These are phyloP conservation scores for Brachionus calyciflorus DNA, from an alignment of 1,140 invertebrate genomes.

Conservation along the genomic window DNA sequence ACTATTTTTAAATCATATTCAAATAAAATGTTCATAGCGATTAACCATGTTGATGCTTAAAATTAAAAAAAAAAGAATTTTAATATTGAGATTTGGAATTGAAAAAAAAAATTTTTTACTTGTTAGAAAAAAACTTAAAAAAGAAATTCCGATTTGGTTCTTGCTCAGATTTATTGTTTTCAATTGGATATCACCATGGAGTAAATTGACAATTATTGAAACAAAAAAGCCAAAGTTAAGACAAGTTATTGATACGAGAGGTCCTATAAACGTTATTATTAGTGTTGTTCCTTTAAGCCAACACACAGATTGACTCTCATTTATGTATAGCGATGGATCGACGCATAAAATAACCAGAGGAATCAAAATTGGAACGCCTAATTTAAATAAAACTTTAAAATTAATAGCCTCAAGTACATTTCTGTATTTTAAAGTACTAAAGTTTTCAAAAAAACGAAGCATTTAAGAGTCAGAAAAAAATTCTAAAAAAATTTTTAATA, in stretches of 20 bases:
- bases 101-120: background rate
- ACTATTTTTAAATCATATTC: constrained; percentile 55
- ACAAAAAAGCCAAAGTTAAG: constrained; percentile 26
- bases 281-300: constrained; percentile 1
- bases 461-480: too few species aligned
- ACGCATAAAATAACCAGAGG: constrained; percentile 13
- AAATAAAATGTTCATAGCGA: constrained; percentile 56
- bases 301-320: background rate
- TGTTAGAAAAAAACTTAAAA: constrained; percentile 3
- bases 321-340: background rate
- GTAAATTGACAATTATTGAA: background rate
- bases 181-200: background rate
- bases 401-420: too few species aligned
- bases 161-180: background rate
- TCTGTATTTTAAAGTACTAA: too few species aligned
- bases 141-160: background rate
- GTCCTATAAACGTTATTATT: background rate
- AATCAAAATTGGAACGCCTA: background rate
- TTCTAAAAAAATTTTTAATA: too few species aligned
- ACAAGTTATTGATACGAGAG: background rate
- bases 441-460: too few species aligned
- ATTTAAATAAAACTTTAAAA: background rate
- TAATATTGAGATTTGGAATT: background rate
- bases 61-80: background rate
- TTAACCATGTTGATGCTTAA: constrained; percentile 31